These are phyloP conservation scores for Formica aserva DNA, from an alignment of 2,888 invertebrate species.

Conservation along the genomic window DNA sequence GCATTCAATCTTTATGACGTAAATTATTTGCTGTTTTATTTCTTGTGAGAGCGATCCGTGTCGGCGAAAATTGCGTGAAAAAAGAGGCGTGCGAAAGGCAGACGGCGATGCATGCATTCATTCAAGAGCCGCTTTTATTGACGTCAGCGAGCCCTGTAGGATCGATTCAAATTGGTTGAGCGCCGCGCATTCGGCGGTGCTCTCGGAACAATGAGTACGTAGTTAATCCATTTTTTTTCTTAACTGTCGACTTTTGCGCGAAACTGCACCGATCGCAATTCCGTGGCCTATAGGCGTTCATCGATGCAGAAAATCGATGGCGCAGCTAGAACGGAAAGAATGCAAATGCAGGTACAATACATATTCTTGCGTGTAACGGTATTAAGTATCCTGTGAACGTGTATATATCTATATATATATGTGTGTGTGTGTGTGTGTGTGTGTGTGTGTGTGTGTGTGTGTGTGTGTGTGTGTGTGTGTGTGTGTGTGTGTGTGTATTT, in stretches of 20 bases:
- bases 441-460: too few relatives aligned
- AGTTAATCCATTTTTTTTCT: conserved; percentile 42
- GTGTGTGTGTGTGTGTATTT: not conserved
- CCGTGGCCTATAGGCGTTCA: not conserved
- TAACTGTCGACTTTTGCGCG: conserved; percentile 31
- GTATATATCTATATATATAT: not conserved
- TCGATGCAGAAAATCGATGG: conserved; percentile 36
- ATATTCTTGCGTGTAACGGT: not conserved
- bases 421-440: not conserved
- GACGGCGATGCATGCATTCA: conserved; percentile 1
- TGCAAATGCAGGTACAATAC: not conserved
- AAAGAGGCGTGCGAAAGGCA: not conserved
- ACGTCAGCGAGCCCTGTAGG: not conserved
- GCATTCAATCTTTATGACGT: not conserved
- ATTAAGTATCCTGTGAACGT: conserved; percentile 17
- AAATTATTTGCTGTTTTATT: conserved; percentile 12
- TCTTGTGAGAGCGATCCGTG: not conserved
- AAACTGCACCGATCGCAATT: not conserved
- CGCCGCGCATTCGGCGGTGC: conserved; percentile 13
- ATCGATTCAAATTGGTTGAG: conserved; percentile 41
- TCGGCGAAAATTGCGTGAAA: conserved; percentile 14
- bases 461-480: too few relatives aligned
- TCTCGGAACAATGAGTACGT: conserved; percentile 25
- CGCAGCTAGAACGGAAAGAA: conserved; percentile 10
- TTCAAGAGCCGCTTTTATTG: conserved; percentile 30